phyloP scores from a whole-genome alignment of 2,888 invertebrate species.

The Limnephilus rhombicus region DNA sequence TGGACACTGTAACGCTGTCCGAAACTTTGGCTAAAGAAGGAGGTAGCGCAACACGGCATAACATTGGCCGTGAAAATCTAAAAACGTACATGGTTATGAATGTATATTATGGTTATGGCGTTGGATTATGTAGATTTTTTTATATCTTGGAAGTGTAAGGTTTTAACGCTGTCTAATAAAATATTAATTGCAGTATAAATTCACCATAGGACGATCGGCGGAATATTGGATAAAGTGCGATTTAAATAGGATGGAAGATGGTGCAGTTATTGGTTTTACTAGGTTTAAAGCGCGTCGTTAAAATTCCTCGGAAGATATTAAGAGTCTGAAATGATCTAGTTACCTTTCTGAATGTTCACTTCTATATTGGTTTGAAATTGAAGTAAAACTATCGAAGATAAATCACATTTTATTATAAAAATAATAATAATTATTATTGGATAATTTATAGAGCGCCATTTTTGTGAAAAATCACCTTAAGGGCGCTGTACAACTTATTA shows the following conservation, averaged over 20 bases:
- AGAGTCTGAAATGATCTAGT: neutral
- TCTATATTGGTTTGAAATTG: neutral
- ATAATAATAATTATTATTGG: too few relatives aligned
- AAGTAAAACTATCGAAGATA: neutral
- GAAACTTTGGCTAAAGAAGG: too few relatives aligned
- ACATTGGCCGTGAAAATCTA: too few relatives aligned
- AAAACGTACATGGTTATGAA: too few relatives aligned
- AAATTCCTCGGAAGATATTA: neutral
- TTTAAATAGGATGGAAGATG: neutral
- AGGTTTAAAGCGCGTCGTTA: neutral
- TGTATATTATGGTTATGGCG: too few relatives aligned
- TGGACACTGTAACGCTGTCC: too few relatives aligned
- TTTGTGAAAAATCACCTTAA: too few relatives aligned
- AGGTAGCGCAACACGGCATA: too few relatives aligned
- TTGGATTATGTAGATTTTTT: too few relatives aligned
- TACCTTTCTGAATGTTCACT: neutral
- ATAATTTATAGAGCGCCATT: too few relatives aligned
- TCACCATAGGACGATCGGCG: neutral
- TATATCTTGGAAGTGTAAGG: neutral
- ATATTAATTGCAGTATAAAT: slow-evolving; percentile 22
- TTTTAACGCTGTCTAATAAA: neutral
- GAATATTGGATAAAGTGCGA: neutral
- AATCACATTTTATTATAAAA: neutral
- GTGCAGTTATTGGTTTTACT: slow-evolving; percentile 2
- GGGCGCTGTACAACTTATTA: too few relatives aligned